Conservation (phyloP, 2,888 invertebrate species). For the Diploptera punctata region DNA sequence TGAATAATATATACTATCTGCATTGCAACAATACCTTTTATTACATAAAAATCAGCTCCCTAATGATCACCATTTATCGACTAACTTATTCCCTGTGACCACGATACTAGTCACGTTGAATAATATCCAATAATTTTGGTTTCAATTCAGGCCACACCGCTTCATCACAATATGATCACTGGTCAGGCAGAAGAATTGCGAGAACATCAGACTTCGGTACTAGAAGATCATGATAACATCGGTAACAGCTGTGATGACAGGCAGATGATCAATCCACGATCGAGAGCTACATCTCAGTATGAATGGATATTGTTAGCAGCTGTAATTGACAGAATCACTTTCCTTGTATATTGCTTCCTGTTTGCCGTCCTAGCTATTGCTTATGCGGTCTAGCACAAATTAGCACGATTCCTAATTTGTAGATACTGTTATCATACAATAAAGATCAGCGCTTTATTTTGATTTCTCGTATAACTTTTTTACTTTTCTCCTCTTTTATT, state of each 20-base stretch:
- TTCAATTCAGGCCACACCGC: neutral
- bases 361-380: slow-evolving; percentile 60
- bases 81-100: no score
- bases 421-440: no score
- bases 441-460: no score
- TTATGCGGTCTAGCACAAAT: slow-evolving; percentile 54
- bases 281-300: slow-evolving; percentile 48
- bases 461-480: no score
- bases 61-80: no score
- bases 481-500: no score
- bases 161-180: slow-evolving; percentile 26
- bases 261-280: slow-evolving; percentile 49
- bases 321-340: slow-evolving; percentile 67
- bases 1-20: no score
- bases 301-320: slow-evolving; percentile 72
- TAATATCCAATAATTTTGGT: no score
- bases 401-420: no score
- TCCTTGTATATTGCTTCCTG: slow-evolving; percentile 62
- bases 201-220: slow-evolving; percentile 54
- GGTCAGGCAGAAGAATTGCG: slow-evolving; percentile 54
- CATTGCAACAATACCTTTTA: no score
- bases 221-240: slow-evolving; percentile 51
- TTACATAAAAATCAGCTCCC: no score
- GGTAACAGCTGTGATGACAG: slow-evolving; percentile 52
- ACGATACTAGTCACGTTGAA: no score